Evolutionary conservation across 2,888 invertebrate genomes (phyloP).

Genomic region (Leptodirus hochenwartii): DNA sequence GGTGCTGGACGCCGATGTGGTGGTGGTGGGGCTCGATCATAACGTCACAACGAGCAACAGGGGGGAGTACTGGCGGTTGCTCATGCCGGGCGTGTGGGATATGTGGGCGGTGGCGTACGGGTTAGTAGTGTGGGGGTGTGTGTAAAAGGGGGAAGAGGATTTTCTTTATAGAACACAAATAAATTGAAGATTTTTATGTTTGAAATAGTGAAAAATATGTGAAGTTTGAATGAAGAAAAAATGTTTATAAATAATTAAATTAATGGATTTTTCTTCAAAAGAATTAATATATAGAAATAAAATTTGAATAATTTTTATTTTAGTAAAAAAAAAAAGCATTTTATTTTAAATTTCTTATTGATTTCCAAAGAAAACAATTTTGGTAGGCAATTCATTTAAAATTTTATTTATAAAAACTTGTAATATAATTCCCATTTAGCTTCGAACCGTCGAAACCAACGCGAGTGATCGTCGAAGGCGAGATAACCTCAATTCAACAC

Average conservation of each 20-base stretch:
- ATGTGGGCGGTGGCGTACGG: conserved; percentile 55
- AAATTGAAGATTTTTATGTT: too few species aligned
- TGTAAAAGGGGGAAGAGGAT: neutral
- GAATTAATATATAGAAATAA: neutral
- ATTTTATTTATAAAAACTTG: conserved; percentile 7
- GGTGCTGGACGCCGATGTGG: conserved; percentile 55
- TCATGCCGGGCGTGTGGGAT: conserved; percentile 73
- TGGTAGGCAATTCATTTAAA: conserved; percentile 6
- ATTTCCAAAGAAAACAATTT: too few species aligned
- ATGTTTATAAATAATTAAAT: neutral
- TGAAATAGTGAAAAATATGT: neutral
- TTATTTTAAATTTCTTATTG: conserved; percentile 3
- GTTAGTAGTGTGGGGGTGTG: conserved; percentile 32
- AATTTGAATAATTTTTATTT: neutral
- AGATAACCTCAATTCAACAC: conserved; percentile 26
- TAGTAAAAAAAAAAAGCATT: neutral
- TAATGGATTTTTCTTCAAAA: neutral
- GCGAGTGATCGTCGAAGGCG: conserved; percentile 24
- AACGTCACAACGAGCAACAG: conserved; percentile 55
- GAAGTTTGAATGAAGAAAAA: neutral
- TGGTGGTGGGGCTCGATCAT: conserved; percentile 62
- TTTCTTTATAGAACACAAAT: neutral
- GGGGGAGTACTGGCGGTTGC: conserved; percentile 90
- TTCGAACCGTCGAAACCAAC: conserved; percentile 31
- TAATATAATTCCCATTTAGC: conserved; percentile 24